phyloP scores from a whole-genome alignment of 2,888 invertebrate species.

The Harmothoe impar region DNA sequence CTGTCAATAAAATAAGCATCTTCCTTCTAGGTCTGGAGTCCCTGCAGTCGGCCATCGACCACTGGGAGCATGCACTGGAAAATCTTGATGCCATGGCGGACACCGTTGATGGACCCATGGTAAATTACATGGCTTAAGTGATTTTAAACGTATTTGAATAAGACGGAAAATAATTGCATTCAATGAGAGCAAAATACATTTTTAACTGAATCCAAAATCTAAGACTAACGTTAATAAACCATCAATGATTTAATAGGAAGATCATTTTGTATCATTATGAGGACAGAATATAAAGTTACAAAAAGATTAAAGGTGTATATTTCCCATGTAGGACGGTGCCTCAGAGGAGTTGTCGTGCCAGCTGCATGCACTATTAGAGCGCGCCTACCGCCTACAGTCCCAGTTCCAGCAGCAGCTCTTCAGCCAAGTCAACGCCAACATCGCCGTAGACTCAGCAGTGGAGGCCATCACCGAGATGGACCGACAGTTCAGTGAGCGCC shows the following conservation, averaged over 20 bases:
- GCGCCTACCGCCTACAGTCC: conserved; percentile 89
- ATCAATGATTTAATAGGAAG: no score
- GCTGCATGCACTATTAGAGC: conserved; percentile 91
- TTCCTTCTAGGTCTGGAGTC: conserved; percentile 91
- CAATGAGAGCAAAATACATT: no score
- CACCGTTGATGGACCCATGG: conserved; percentile 29
- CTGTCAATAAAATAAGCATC: no score
- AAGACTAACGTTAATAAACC: no score
- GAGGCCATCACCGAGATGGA: conserved; percentile 70
- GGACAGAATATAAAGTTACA: no score
- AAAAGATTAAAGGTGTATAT: no score
- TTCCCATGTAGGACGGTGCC: conserved; percentile 56
- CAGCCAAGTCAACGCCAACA: conserved; percentile 43
- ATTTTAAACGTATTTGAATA: no score
- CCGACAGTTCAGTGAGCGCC: conserved; percentile 67
- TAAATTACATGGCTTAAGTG: conserved; percentile 62
- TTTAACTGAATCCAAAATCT: no score
- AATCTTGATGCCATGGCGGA: conserved; percentile 72
- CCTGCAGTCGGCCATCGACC: conserved; percentile 93
- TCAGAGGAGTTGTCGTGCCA: conserved; percentile 85
- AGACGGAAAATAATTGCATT: no score
- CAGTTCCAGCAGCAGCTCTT: conserved; percentile 66
- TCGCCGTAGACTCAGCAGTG: conserved; percentile 59
- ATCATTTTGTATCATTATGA: no score
- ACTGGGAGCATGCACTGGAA: conserved; percentile 96